These are phyloP conservation scores for Echiichthys vipera DNA, from an alignment of 2,797 vertebrate species.

Conservation along the genomic window DNA sequence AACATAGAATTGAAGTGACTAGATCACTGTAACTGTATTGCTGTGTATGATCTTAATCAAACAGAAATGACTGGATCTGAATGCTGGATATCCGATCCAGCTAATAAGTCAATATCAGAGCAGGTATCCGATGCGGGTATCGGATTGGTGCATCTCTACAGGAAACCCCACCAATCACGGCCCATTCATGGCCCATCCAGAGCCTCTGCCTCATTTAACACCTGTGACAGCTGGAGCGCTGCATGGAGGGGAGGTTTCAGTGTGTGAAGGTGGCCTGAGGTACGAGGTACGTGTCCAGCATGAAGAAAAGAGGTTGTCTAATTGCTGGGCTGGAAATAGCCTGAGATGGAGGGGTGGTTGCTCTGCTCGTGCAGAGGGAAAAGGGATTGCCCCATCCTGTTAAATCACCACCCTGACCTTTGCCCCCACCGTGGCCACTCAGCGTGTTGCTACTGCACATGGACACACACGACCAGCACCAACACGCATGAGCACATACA, in stretches of 20 bases:
- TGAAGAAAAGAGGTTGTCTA: slow-evolving; percentile 65
- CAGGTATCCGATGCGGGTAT: too few species aligned
- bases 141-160: too few species aligned
- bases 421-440: slow-evolving; percentile 66
- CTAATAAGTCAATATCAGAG: too few species aligned
- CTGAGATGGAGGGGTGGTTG: slow-evolving; percentile 31
- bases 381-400: slow-evolving; percentile 63
- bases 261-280: slow-evolving; percentile 54
- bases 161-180: too few species aligned
- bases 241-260: slow-evolving; percentile 38
- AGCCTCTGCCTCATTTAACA: slow-evolving; percentile 31
- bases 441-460: slow-evolving; percentile 45
- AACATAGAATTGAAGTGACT: too few species aligned
- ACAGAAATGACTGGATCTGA: too few species aligned
- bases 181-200: not conserved
- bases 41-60: too few species aligned
- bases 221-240: slow-evolving; percentile 45
- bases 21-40: too few species aligned
- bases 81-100: too few species aligned
- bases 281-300: slow-evolving; percentile 73
- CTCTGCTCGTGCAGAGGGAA: slow-evolving; percentile 16
- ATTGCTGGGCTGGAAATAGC: slow-evolving; percentile 74
- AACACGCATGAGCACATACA: slow-evolving; percentile 44
- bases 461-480: slow-evolving; percentile 36
- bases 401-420: slow-evolving; percentile 79